Base-by-base conservation (phyloP, 2,797 vertebrate genomes). In the Notolabrus celidotus region DNA sequence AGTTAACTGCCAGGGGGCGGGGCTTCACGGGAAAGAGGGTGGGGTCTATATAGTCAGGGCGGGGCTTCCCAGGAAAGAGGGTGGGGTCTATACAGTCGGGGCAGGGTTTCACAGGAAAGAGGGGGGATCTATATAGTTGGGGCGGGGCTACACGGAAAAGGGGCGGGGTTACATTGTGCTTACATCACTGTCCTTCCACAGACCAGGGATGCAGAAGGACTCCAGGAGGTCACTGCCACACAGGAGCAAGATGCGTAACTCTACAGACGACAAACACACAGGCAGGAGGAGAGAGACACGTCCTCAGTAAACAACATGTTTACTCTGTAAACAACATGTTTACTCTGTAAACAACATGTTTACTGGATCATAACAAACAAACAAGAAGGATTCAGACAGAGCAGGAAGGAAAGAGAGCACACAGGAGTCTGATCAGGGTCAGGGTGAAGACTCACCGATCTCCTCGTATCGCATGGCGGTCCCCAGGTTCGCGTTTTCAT, bases 151-250 rank as follows among this genome's bases (percentile, higher is more conserved):
- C 42, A 61, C 25, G 16, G 16, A 36, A 46, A 20, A 23, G 62
- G 65, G 70, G 67, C 15, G 61, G 84, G 74, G 71, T 46, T 54
- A 77, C 56, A 65, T 46, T 51, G 57, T 82, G 96, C 97, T 97
- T 94, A 99, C 98, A 51, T 99, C 98, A 19, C 96, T 96, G 89
- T 99, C 96, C 2, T 99, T 99, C 98, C 97, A 99, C 83, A 99
- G 96, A 33, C 97, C 97, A 1, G 97, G 97, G 92, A 99, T 99
- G 90, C 97, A 97, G 95, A 99, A 99, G 63, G 98, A 99, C 78
- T 99, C 98, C 90, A 99, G 94, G 46, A 99, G 95, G 83, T 99
- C 98, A 8, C 97, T 99, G 78, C 97, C 98, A 74, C 97, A 99
- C 86, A 99, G 95, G 86, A 99, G 95, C 91, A 99, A 87, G 95